These are phyloP conservation scores for Addax nasomaculatus DNA, from an alignment of 2,113 vertebrate species.

Conservation along the genomic window DNA sequence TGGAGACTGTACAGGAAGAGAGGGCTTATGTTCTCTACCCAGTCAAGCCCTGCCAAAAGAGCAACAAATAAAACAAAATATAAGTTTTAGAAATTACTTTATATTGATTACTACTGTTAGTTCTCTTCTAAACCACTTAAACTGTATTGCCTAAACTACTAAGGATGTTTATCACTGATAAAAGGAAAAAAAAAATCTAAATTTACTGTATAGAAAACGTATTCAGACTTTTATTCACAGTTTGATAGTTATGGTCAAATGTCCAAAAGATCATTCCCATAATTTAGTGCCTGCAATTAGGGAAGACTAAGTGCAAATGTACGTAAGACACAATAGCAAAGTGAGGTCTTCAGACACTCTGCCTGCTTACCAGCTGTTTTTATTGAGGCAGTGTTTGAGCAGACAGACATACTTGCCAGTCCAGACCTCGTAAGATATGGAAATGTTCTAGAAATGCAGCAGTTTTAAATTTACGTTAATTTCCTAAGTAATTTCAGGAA, in stretches of 20 bases:
- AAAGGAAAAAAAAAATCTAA: not conserved
- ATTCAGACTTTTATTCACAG: not conserved
- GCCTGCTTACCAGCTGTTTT: not conserved
- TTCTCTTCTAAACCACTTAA: conserved; percentile 19
- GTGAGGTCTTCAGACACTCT: not conserved
- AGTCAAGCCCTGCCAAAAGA: not conserved
- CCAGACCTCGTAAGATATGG: not conserved
- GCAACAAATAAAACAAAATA: not conserved
- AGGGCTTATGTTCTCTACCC: not conserved
- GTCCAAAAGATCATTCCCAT: not conserved
- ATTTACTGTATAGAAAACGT: not conserved
- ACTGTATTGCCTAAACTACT: not conserved
- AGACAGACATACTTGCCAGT: not conserved
- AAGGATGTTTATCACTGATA: not conserved
- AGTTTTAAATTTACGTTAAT: not conserved
- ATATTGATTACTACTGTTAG: not conserved
- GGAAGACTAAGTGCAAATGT: not conserved
- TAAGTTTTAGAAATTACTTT: not conserved
- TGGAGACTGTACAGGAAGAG: not conserved
- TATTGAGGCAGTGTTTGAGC: not conserved
- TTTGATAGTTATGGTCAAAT: not conserved
- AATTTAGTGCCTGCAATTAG: not conserved
- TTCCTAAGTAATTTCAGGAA: conserved; percentile 24
- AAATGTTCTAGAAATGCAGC: not conserved
- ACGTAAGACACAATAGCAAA: not conserved